A percentile compares a stretch with the other conserved stretches of the same genome.
These are phyloP conservation scores for Pardosa pseudoannulata DNA, from an alignment of 2,888 invertebrate species.

Conservation along the genomic window DNA sequence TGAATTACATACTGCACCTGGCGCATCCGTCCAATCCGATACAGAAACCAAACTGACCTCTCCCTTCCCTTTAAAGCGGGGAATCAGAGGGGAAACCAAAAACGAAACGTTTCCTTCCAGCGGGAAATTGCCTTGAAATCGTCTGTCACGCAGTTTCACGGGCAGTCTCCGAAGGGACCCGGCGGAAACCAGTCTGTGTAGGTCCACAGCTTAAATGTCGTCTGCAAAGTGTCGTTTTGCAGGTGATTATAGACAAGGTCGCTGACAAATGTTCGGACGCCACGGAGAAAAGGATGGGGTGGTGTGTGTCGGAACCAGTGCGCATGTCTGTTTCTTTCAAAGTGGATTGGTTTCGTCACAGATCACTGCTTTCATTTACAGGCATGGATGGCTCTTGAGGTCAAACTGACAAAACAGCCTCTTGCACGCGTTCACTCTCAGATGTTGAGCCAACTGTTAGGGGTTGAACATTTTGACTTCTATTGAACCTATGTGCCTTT, in stretches of 20 bases:
- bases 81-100: too few relatives aligned
- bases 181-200: neutral
- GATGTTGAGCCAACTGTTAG: too few relatives aligned
- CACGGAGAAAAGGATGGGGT: neutral
- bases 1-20: too few relatives aligned
- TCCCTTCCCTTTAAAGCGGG: too few relatives aligned
- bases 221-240: neutral
- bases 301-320: neutral
- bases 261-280: constrained; percentile 6
- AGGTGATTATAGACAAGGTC: constrained; percentile 20
- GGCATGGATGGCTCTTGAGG: neutral
- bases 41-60: too few relatives aligned
- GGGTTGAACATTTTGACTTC: too few relatives aligned
- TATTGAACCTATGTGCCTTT: too few relatives aligned
- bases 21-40: too few relatives aligned
- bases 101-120: too few relatives aligned
- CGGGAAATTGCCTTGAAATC: neutral
- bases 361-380: neutral
- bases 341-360: neutral
- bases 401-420: too few relatives aligned
- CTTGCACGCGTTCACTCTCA: too few relatives aligned
- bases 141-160: neutral
- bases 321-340: neutral
- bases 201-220: neutral
- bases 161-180: neutral